Conservation (phyloP, 2,888 invertebrate species). For the Hydroisotoma schaefferi region DNA sequence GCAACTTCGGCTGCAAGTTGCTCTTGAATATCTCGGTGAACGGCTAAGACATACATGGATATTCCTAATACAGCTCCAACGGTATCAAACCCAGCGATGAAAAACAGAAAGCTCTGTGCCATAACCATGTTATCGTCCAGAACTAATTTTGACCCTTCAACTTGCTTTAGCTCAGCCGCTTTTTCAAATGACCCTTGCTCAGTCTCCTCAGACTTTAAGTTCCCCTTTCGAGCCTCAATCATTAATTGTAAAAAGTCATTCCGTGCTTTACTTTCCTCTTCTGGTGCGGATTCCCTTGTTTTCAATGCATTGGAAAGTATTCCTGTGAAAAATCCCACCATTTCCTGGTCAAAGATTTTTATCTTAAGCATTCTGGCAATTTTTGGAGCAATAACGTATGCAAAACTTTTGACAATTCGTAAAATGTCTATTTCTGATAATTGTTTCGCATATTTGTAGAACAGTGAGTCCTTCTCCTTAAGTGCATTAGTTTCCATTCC, state of each 20-base stretch:
- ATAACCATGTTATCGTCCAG: slow-evolving; percentile 28
- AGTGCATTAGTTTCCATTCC: slow-evolving; percentile 49
- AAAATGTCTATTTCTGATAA: slow-evolving; percentile 15
- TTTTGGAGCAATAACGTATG: slow-evolving; percentile 16
- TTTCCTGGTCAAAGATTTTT: slow-evolving; percentile 12
- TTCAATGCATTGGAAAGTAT: slow-evolving; percentile 27
- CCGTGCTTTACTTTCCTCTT: too few relatives aligned
- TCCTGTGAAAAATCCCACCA: slow-evolving; percentile 29
- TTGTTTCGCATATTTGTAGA: slow-evolving; percentile 49
- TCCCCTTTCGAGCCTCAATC: slow-evolving; percentile 29
- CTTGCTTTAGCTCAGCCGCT: slow-evolving; percentile 21
- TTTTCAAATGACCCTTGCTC: slow-evolving; percentile 34
- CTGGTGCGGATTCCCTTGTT: slow-evolving; percentile 16
- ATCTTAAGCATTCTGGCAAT: slow-evolving; percentile 12
- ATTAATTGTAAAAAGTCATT: slow-evolving; percentile 41
- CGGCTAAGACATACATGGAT: slow-evolving; percentile 22
- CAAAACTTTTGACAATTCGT: slow-evolving; percentile 12
- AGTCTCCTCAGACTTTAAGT: slow-evolving; percentile 26
- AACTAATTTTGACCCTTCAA: slow-evolving; percentile 5
- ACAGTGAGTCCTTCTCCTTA: slow-evolving; percentile 50
- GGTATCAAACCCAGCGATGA: slow-evolving; percentile 34
- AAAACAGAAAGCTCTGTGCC: slow-evolving; percentile 34
- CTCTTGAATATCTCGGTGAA: slow-evolving; percentile 34
- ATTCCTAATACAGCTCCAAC: slow-evolving; percentile 21
- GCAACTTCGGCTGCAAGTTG: slow-evolving; percentile 22